Conservation (phyloP, 2,113 vertebrate species). For the Cololabis saira region DNA sequence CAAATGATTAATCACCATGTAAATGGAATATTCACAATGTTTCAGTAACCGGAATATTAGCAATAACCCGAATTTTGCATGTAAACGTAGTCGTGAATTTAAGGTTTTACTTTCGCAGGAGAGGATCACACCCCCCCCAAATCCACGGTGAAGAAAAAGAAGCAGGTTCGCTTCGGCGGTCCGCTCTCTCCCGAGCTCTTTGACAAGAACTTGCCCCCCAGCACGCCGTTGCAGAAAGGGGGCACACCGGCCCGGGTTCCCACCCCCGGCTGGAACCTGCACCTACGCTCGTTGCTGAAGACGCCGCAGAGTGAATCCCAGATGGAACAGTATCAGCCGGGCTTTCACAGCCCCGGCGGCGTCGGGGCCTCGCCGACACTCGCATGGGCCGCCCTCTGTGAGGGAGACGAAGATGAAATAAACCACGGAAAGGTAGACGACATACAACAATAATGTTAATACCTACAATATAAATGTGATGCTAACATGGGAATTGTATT, state of each 20-base stretch:
- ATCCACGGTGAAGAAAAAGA: conserved; percentile 57
- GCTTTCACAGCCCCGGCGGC: conserved; percentile 43
- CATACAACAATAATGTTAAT: neutral
- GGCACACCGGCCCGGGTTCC: conserved; percentile 51
- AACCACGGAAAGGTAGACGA: conserved; percentile 41
- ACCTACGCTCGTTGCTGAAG: conserved; percentile 71
- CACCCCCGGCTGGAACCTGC: conserved; percentile 49
- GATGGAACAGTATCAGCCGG: conserved; percentile 17
- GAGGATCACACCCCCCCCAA: conserved; percentile 2
- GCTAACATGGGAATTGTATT: neutral
- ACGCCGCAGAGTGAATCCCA: conserved; percentile 59
- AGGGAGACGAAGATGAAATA: conserved; percentile 10
- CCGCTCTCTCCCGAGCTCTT: conserved; percentile 82
- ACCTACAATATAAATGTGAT: too few relatives aligned
- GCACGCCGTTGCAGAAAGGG: conserved; percentile 81
- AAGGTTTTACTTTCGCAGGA: conserved; percentile 29
- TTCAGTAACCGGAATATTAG: too few relatives aligned
- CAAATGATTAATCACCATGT: too few relatives aligned
- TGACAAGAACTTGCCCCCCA: conserved; percentile 80
- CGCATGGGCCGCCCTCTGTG: neutral
- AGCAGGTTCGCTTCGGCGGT: conserved; percentile 78
- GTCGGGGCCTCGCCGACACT: conserved; percentile 58
- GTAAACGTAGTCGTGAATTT: neutral
- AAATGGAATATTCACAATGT: too few relatives aligned
- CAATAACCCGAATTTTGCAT: too few relatives aligned